Evolutionary conservation across 2,888 invertebrate species (phyloP).

Genomic region (Siphonodentalium dalli): DNA sequence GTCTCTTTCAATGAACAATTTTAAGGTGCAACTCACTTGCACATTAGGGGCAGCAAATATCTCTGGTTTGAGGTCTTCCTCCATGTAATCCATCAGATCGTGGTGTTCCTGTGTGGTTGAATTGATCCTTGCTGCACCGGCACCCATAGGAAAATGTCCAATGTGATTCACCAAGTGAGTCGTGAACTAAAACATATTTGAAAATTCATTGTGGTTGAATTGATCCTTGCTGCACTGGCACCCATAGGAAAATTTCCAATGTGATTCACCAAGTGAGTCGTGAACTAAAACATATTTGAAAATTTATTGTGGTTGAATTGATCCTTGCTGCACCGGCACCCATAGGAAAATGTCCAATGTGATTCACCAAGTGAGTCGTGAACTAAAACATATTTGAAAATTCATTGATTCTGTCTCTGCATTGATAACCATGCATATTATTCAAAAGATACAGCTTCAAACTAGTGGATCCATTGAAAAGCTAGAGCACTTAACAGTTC

Average conservation of each 20-base stretch:
- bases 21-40: no score
- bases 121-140: constrained; percentile 85
- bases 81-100: constrained; percentile 69
- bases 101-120: constrained; percentile 92
- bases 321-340: constrained; percentile 87
- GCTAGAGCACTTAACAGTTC: no score
- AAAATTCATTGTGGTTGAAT: constrained; percentile 81
- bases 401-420: no score
- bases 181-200: constrained; percentile 71
- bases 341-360: constrained; percentile 89
- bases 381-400: constrained; percentile 68
- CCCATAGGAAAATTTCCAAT: constrained; percentile 91
- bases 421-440: no score
- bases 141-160: constrained; percentile 89
- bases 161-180: constrained; percentile 90
- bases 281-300: constrained; percentile 68
- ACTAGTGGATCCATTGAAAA: no score
- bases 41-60: constrained; percentile 85
- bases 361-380: constrained; percentile 87
- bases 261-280: constrained; percentile 89
- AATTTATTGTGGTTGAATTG: constrained; percentile 84
- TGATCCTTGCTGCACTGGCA: constrained; percentile 84
- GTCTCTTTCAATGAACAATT: no score
- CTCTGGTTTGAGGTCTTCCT: constrained; percentile 75
- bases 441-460: no score